Evolutionary conservation across 2,113 vertebrate genomes (phyloP).

Genomic region (Struthidea cinerea): DNA sequence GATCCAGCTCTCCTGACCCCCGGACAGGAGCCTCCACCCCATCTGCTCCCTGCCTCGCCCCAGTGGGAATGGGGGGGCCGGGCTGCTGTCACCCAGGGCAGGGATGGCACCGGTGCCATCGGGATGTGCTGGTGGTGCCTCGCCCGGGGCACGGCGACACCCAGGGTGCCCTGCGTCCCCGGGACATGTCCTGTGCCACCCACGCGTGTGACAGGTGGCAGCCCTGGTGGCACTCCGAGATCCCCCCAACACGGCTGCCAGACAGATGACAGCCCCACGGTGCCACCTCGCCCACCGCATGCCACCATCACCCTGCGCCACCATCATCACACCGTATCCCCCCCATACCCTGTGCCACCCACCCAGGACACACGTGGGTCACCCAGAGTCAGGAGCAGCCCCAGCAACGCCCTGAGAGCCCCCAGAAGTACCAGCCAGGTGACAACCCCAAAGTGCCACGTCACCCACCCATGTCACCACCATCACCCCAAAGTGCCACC

Average conservation of each 20-base stretch:
- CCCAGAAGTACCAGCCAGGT: not conserved
- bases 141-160: not conserved
- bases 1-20: not conserved
- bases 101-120: not conserved
- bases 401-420: not conserved
- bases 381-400: not conserved
- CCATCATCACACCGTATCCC: not conserved
- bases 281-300: not conserved
- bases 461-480: not conserved
- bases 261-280: not conserved
- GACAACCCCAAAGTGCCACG: not conserved
- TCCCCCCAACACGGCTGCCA: fast-evolving
- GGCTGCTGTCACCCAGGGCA: not conserved
- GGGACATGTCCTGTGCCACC: not conserved
- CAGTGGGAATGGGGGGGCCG: not conserved
- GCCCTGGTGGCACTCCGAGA: not conserved
- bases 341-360: not conserved
- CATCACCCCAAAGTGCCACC: not conserved
- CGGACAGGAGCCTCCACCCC: not conserved
- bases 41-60: not conserved
- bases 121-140: not conserved
- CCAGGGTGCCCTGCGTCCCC: not conserved
- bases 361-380: not conserved
- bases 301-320: not conserved
- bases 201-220: not conserved